Percentiles rank a stretch among this genome's conserved stretches.
Conservation (phyloP, 1,140 invertebrate genomes). For the Vanessa tameamea region DNA sequence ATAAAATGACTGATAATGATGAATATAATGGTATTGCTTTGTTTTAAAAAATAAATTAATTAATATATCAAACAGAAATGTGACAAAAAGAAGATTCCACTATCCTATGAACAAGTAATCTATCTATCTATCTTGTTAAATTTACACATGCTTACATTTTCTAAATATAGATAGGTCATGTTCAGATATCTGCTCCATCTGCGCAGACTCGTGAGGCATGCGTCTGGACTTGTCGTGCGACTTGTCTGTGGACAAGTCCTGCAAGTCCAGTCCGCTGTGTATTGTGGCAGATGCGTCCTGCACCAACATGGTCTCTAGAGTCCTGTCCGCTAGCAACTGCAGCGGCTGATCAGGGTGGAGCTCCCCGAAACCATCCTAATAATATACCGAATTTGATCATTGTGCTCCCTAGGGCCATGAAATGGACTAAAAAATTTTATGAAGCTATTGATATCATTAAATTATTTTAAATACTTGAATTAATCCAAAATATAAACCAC, state of each 20-base stretch:
- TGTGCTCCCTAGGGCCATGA: not conserved
- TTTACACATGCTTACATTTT: slow-evolving; percentile 49
- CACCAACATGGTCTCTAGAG: slow-evolving; percentile 53
- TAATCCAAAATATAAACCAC: no score
- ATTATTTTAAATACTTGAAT: no score
- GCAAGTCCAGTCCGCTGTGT: slow-evolving; percentile 45
- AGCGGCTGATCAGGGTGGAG: slow-evolving; percentile 46
- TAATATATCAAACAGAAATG: no score
- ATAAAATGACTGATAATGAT: no score
- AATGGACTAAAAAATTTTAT: no score
- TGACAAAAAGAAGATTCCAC: no score
- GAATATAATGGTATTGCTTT: no score
- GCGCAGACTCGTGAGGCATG: slow-evolving; percentile 28
- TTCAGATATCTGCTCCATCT: slow-evolving; percentile 56
- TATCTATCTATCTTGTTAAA: not conserved
- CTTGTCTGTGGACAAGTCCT: slow-evolving; percentile 37
- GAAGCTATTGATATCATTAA: no score
- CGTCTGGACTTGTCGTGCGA: slow-evolving; percentile 49
- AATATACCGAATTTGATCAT: not conserved
- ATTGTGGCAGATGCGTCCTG: slow-evolving; percentile 25
- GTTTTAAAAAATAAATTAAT: no score
- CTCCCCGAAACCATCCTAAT: slow-evolving; percentile 68
- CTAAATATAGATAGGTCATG: slow-evolving; percentile 54
- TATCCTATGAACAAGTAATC: no score
- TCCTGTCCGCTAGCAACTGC: slow-evolving; percentile 45